Percentiles rank a stretch among this genome's conserved stretches.
Conservation (phyloP, 2,797 vertebrate genomes). For the Acanthis flammea region DNA sequence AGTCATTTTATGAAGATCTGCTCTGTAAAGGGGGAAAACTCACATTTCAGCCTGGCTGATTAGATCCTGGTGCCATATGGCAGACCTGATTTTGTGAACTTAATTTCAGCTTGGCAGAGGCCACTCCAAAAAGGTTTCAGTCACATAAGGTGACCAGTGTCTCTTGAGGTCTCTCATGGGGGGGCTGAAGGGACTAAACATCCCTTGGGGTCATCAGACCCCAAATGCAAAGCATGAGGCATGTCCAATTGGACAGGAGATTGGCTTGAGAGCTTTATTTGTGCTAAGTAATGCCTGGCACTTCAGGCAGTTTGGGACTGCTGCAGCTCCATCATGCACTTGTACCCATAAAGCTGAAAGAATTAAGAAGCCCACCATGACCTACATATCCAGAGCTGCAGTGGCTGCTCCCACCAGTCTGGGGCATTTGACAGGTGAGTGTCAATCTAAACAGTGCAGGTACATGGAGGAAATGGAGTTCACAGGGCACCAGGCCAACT, state of each 20-base stretch:
- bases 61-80: background rate
- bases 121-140: background rate
- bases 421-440: background rate
- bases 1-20: background rate
- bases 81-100: constrained; percentile 8
- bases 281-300: background rate
- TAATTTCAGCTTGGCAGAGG: background rate
- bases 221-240: background rate
- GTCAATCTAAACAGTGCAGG: background rate
- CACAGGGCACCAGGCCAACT: background rate
- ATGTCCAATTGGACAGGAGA: background rate
- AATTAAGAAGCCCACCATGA: fast-evolving
- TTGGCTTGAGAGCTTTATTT: background rate
- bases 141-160: background rate
- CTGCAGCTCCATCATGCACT: background rate
- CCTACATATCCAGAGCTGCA: background rate
- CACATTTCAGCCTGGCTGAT: background rate
- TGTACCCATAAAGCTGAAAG: background rate
- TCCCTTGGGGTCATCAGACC: background rate
- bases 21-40: background rate
- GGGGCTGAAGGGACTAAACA: background rate
- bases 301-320: background rate
- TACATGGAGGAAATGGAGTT: background rate
- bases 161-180: background rate
- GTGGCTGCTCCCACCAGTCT: background rate